Base-by-base conservation (phyloP, 2,888 invertebrate genomes). In the Chrysodeixis includens region DNA sequence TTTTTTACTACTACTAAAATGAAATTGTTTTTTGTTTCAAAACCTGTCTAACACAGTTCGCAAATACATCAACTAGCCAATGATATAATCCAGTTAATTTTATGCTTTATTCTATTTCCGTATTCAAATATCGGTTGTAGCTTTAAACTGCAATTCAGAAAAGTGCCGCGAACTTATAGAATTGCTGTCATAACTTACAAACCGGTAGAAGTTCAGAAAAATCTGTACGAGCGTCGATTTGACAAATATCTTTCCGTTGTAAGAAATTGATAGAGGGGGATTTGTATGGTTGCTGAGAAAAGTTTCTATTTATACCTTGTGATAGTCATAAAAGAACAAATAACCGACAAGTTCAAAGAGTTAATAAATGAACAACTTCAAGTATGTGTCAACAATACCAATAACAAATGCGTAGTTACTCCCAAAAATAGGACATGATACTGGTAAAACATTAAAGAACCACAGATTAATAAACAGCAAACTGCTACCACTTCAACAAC, bases 161-260 rank as follows among this genome's bases (percentile, higher is more conserved):
- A 60, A 57, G 53, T 64, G 59, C 40, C 54, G 71, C 53, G 59
- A 76, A 76, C 67, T 76, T 76, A 56, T 10, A 61, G 55, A 65
- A 76, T 71, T 49, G 51, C 71, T 71, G 77, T 74, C 77, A 71
- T 58, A 74, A 76, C 64, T 76, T 74, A 56, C 52, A 54, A 40
- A 54, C 57, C 57, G 44, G 53, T 46, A 56, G 64, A 63, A 76
- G 58, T 69, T 72, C 20, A n/a, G 69, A 69, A 66, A 69, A 76
- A 65, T 70, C 66, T 76, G 74, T 76, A 68, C 64, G 64, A 51
- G 62, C 73, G 61, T 62, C 59, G 63, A 75, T 75, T 66, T 76
- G 54, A 73, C 66, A 59, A 59, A 69, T 66, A 66, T 69, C 46
- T 63, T 55, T 32, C 51, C n/a, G 51, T 52, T 53, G 46, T 54